These are phyloP conservation scores for Paragorgia papillata DNA, from an alignment of 92 coral and sea anemone species.

Conservation along the genomic window DNA sequence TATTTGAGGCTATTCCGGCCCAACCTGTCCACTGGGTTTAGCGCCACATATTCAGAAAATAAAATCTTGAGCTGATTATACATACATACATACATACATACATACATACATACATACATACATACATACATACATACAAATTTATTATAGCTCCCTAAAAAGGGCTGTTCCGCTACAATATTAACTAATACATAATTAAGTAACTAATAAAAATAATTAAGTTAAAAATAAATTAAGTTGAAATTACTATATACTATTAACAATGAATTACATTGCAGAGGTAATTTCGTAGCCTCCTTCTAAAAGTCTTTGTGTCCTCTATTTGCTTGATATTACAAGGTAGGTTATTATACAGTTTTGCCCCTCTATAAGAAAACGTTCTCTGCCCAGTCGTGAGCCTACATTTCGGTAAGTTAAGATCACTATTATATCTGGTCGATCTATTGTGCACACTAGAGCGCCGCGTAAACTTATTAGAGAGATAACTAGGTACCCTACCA, in stretches of 20 bases:
- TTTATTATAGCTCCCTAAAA: not conserved
- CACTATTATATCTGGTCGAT: constrained; percentile 29
- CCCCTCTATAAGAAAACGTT: constrained; percentile 45
- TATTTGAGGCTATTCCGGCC: no score
- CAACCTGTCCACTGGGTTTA: no score
- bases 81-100: no score
- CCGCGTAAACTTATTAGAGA: constrained; percentile 22
- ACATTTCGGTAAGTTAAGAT: constrained; percentile 47
- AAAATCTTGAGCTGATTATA: no score
- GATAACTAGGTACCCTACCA: constrained; percentile 1
- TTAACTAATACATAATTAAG: not conserved
- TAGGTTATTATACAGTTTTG: constrained; percentile 24
- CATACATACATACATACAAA: not conserved
- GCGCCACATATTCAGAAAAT: no score
- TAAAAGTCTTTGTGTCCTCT: no score
- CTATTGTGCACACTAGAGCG: constrained; percentile 24
- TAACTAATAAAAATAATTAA: not conserved
- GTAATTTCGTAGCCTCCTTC: constrained; percentile 3
- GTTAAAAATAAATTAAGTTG: not conserved
- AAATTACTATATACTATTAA: not conserved
- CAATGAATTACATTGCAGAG: not conserved
- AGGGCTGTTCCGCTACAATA: not conserved
- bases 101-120: not conserved
- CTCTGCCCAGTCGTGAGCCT: constrained; percentile 51
- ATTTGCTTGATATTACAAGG: no score